Evolutionary conservation across 2,888 invertebrate species (phyloP).

Genomic region (Microctonus hyperodae): DNA sequence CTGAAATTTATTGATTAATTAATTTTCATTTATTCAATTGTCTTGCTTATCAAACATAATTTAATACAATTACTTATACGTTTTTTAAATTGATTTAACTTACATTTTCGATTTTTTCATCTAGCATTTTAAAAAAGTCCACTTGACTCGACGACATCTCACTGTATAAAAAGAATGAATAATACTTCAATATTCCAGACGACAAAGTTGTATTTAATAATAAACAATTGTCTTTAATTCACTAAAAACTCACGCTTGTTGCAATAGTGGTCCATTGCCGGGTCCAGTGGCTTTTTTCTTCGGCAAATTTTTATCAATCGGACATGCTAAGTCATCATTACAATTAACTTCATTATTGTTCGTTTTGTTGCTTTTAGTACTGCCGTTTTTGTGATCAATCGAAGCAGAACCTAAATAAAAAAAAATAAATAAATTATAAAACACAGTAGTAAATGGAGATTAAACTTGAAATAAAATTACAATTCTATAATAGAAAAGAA

Average conservation of each 20-base stretch:
- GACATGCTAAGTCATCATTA: conserved; percentile 59
- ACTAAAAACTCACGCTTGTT: conserved; percentile 65
- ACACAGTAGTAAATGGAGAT: background rate
- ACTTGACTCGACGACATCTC: conserved; percentile 89
- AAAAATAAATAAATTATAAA: no score
- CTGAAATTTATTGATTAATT: conserved; percentile 64
- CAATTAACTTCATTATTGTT: conserved; percentile 60
- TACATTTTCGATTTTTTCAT: conserved; percentile 90
- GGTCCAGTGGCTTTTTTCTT: conserved; percentile 59
- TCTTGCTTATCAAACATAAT: no score
- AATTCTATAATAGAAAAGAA: background rate
- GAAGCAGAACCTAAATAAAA: conserved; percentile 56
- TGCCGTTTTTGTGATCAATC: conserved; percentile 60
- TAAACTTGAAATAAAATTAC: background rate
- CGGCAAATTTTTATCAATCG: conserved; percentile 53
- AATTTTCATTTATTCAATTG: no score
- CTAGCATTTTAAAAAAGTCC: conserved; percentile 92
- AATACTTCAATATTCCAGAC: no score
- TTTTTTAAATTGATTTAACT: conserved; percentile 51
- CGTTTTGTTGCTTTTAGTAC: conserved; percentile 56
- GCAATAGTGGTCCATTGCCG: conserved; percentile 66
- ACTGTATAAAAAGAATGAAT: conserved; percentile 66
- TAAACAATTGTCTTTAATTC: background rate
- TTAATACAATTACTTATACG: background rate
- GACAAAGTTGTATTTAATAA: no score